Conservation (phyloP, 2,888 invertebrate genomes). For the Caenorhabditis parvicauda region DNA sequence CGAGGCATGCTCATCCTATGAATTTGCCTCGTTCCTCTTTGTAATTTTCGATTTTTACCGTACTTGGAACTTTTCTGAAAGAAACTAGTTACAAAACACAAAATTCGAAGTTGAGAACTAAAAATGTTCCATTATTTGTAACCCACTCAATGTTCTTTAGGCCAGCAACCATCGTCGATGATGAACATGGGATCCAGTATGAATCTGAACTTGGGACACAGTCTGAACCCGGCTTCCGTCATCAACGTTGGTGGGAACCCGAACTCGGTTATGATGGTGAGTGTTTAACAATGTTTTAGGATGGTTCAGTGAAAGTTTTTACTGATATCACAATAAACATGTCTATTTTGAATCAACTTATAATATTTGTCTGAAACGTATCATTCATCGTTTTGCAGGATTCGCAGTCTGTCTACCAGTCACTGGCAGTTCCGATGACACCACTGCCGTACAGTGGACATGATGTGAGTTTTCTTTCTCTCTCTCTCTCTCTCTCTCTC, state of each 20-base stretch:
- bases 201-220: slow-evolving; percentile 44
- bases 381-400: too few species aligned
- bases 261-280: slow-evolving; percentile 24
- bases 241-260: slow-evolving; percentile 28
- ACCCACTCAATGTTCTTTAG: slow-evolving; percentile 4
- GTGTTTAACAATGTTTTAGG: too few species aligned
- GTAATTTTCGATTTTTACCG: too few species aligned
- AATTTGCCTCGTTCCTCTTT: too few species aligned
- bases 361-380: too few species aligned
- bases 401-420: slow-evolving; percentile 33
- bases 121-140: too few species aligned
- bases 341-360: too few species aligned
- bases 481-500: not conserved
- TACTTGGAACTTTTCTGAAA: too few species aligned
- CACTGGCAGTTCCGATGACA: slow-evolving; percentile 57
- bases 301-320: not conserved
- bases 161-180: slow-evolving; percentile 20
- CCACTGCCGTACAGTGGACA: slow-evolving; percentile 38
- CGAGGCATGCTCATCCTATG: too few species aligned
- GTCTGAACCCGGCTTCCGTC: slow-evolving; percentile 42
- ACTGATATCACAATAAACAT: too few species aligned
- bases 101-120: too few species aligned
- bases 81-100: too few species aligned
- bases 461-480: slow-evolving; percentile 4
- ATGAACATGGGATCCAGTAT: slow-evolving; percentile 18